Percentiles rank a stretch among this genome's conserved stretches.
Evolutionary conservation across 2,113 vertebrate genomes (phyloP).

Genomic region (Uropsilus gracilis): DNA sequence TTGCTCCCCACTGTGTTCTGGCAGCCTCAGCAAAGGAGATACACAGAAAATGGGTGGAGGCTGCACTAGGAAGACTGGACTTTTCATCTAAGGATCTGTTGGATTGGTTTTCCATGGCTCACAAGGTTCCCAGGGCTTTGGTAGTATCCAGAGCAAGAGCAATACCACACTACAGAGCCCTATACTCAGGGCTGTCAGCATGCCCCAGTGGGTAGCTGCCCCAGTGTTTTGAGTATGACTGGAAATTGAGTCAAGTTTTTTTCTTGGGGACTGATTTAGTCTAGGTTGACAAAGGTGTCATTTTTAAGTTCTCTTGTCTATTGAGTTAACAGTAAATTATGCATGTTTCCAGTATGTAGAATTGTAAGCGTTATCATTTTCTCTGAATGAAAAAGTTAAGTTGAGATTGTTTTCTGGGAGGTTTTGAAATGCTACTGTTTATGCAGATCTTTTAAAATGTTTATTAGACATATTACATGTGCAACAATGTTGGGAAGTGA

Average conservation of each 20-base stretch:
- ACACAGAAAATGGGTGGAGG: neutral
- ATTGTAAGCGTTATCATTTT: constrained; percentile 33
- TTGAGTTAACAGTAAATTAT: constrained; percentile 18
- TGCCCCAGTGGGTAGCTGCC: neutral
- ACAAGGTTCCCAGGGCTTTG: neutral
- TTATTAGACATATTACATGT: constrained; percentile 5
- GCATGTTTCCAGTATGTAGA: neutral
- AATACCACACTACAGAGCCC: neutral
- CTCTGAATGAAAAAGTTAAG: neutral
- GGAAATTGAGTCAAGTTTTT: neutral
- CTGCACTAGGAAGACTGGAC: neutral
- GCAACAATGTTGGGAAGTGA: neutral
- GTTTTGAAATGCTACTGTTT: constrained; percentile 23
- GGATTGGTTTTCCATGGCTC: neutral
- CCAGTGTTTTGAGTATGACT: neutral
- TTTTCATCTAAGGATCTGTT: neutral
- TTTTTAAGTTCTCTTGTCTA: constrained; percentile 35
- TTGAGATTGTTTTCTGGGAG: neutral
- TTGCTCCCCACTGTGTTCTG: neutral
- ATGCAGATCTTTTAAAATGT: neutral
- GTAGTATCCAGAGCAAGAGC: neutral
- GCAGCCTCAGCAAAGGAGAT: neutral
- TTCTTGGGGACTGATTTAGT: neutral
- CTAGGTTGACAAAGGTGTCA: neutral
- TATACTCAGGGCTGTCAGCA: too few relatives aligned